These are phyloP conservation scores for Orthonevra nobilis DNA, from an alignment of 2,888 invertebrate species.

Conservation along the genomic window DNA sequence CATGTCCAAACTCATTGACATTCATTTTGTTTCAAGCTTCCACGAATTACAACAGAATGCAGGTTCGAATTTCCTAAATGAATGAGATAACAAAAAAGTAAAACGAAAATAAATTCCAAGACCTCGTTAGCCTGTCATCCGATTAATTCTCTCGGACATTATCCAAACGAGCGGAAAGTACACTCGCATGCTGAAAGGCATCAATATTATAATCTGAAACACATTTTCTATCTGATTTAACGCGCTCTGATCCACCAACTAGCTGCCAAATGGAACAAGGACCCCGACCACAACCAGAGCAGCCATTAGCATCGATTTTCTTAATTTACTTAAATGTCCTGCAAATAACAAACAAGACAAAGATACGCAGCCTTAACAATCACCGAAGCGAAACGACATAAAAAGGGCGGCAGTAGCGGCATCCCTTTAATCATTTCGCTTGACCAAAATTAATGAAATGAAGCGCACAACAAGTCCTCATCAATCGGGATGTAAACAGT, in stretches of 20 bases:
- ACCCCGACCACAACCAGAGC: constrained; percentile 41
- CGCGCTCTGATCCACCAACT: constrained; percentile 22
- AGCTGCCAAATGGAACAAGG: constrained; percentile 28
- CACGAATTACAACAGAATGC: constrained; percentile 27
- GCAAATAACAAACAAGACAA: constrained; percentile 64
- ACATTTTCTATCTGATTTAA: constrained; percentile 67
- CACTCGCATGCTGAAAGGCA: constrained; percentile 45
- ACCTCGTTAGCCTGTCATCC: constrained; percentile 45
- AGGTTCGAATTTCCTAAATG: constrained; percentile 32
- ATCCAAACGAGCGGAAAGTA: constrained; percentile 55
- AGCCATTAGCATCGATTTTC: constrained; percentile 49
- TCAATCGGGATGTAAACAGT: constrained; percentile 46
- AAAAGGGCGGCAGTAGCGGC: constrained; percentile 41
- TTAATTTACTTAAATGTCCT: constrained; percentile 54
- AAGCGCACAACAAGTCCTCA: constrained; percentile 25
- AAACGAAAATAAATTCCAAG: background rate
- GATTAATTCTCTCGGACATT: constrained; percentile 60
- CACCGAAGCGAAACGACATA: constrained; percentile 16
- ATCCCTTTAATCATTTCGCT: constrained; percentile 51
- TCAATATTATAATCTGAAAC: constrained; percentile 54
- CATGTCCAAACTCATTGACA: constrained; percentile 14
- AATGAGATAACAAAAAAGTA: too few relatives aligned
- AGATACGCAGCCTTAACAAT: constrained; percentile 22
- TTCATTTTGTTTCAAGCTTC: constrained; percentile 21
- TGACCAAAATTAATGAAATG: constrained; percentile 5